phyloP scores from a whole-genome alignment of 2,113 vertebrate species.

The Eurypyga helias region DNA sequence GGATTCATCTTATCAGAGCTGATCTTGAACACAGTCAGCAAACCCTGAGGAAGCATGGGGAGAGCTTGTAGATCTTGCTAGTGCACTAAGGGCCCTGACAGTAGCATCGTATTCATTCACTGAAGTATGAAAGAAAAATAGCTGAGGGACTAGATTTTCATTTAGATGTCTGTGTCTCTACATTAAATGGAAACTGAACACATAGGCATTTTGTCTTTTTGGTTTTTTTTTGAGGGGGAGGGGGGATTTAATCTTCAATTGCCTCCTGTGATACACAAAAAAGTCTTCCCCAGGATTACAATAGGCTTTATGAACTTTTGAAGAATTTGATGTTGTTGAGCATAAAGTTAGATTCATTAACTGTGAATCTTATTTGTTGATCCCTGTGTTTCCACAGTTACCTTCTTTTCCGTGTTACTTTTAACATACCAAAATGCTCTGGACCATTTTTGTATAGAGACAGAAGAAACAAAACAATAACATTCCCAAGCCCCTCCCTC shows the following conservation, averaged over 20 bases:
- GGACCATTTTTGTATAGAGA: neutral
- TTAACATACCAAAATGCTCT: neutral
- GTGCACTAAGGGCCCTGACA: neutral
- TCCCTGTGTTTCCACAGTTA: neutral
- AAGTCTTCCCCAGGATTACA: neutral
- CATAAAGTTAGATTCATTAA: neutral
- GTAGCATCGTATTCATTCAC: neutral
- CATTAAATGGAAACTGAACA: neutral
- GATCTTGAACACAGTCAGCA: neutral
- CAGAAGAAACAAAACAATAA: neutral
- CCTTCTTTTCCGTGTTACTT: neutral
- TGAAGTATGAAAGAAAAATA: conserved; percentile 24
- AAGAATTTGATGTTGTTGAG: neutral
- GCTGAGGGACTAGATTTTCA: conserved; percentile 51
- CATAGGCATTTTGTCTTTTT: neutral
- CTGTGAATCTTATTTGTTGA: neutral
- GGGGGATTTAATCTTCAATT: neutral
- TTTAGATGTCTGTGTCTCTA: conserved; percentile 55
- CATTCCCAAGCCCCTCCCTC: rapidly evolving
- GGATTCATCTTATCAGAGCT: neutral
- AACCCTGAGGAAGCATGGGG: neutral
- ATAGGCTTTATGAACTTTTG: neutral
- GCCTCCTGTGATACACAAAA: neutral
- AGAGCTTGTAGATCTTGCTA: neutral
- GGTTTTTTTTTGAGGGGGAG: neutral